phyloP scores from a whole-genome alignment of 2,797 vertebrate genomes.

The Tenualosa ilisha region DNA sequence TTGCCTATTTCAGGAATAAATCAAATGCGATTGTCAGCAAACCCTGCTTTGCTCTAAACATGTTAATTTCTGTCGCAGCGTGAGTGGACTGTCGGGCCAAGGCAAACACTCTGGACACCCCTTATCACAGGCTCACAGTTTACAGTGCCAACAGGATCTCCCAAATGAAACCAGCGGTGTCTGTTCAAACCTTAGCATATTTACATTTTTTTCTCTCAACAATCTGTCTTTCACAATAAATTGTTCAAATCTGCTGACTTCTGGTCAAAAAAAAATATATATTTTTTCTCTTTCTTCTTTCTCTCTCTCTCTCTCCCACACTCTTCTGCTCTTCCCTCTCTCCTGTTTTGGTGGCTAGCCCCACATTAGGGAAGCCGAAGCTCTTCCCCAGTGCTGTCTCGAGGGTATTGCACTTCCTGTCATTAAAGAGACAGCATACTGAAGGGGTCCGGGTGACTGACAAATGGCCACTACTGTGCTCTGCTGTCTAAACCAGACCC shows the following conservation, averaged over 20 bases:
- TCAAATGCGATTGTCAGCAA: neutral
- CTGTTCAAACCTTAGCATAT: neutral
- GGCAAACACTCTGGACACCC: neutral
- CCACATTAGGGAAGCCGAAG: slow-evolving; percentile 1
- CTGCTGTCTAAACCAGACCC: slow-evolving; percentile 50
- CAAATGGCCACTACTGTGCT: slow-evolving; percentile 60
- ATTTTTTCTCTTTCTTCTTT: neutral
- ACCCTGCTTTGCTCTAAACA: neutral
- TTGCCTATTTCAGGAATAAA: neutral
- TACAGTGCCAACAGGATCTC: slow-evolving; percentile 42
- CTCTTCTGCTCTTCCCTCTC: neutral
- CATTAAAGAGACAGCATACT: slow-evolving; percentile 73
- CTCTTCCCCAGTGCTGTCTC: slow-evolving; percentile 10
- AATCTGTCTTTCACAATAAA: neutral
- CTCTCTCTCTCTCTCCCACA: neutral
- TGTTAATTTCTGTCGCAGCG: slow-evolving; percentile 6
- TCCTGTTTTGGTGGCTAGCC: neutral
- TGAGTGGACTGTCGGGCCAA: neutral
- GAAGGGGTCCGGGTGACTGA: slow-evolving; percentile 64
- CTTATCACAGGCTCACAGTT: slow-evolving; percentile 14
- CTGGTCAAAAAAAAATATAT: slow-evolving; percentile 25
- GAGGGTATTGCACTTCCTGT: slow-evolving; percentile 60
- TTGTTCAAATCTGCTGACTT: slow-evolving; percentile 11
- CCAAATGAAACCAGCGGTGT: slow-evolving; percentile 39
- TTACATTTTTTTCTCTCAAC: neutral